Evolutionary conservation across 2,888 invertebrate species (phyloP).

Genomic region (Chirona hameri): DNA sequence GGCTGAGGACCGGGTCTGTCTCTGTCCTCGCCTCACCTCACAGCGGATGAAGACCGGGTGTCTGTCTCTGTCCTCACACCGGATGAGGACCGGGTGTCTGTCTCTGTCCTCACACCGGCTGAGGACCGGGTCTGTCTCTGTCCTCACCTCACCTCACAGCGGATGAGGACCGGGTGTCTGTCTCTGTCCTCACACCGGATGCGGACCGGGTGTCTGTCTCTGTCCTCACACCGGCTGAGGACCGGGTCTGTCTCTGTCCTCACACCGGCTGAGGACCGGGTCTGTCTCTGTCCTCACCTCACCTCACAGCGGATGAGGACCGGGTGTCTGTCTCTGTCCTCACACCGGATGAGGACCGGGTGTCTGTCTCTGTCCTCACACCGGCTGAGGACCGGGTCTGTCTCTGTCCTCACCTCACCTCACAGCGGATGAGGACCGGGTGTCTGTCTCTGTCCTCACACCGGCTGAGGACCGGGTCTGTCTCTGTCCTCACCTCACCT

Average conservation of each 20-base stretch:
- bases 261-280: conserved; percentile 81
- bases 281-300: not conserved
- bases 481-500: conserved; percentile 45
- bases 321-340: conserved; percentile 61
- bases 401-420: conserved; percentile 46
- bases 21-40: conserved; percentile 56
- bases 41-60: conserved; percentile 90
- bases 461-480: conserved; percentile 79
- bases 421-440: conserved; percentile 84
- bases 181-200: conserved; percentile 61
- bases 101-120: conserved; percentile 64
- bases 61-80: conserved; percentile 53
- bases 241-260: too few relatives aligned
- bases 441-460: conserved; percentile 59
- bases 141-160: conserved; percentile 60
- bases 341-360: conserved; percentile 84
- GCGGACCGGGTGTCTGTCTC: conserved; percentile 74
- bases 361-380: conserved; percentile 62
- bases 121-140: conserved; percentile 69
- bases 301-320: conserved; percentile 77
- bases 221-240: conserved; percentile 69
- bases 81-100: conserved; percentile 83
- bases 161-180: conserved; percentile 83
- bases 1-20: conserved; percentile 91
- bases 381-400: conserved; percentile 81